Base-by-base conservation (phyloP, 2,113 vertebrate genomes). In the Chlamydotis undulata region DNA sequence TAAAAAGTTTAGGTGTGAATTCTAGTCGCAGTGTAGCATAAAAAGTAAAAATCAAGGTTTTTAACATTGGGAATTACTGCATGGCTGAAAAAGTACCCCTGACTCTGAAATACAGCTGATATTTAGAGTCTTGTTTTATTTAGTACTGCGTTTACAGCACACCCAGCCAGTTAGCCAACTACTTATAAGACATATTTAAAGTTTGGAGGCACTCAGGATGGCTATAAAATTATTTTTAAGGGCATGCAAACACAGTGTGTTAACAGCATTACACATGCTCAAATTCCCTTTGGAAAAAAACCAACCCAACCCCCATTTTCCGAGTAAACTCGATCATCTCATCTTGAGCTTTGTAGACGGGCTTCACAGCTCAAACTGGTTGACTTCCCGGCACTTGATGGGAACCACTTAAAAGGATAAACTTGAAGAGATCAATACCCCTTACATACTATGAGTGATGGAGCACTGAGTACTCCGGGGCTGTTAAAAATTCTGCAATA, bases 121-220 rank as follows among this genome's bases (percentile, higher is more conserved):
- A 90, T 93, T 98, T 97, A 97, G 74, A 95, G 89, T 93, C 94
- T 95, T 88, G 95, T 97, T 97, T 97, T 97, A 95, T 97, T 97
- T 98, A 97, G 97, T 98, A 63, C 56, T 67, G 56, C 33, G 39
- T 97, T 98, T 97, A 97, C 82, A 95, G 96, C 90, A 93, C 86
- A 90, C 78, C 96, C 86, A 95, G 95, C 86, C 97, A 97, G 97
- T 97, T 98, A 97, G 97, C 94, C 91, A 98, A 56, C 96, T 97
- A 94, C 97, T 97, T 98, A 97, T 94, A 98, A 97, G 98, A 93
- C 83, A 92, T 97, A 94, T 97, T 97, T 97, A 97, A 97, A 95
- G 94, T 92, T 96, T 89, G 97, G 94, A 97, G 95, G 91, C 94
- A 94, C 96, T 97, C 94, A 83, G 28, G 89, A 73, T 41, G 26